Evolutionary conservation across 2,888 invertebrate genomes (phyloP).

Genomic region (Strigamia crassipes): DNA sequence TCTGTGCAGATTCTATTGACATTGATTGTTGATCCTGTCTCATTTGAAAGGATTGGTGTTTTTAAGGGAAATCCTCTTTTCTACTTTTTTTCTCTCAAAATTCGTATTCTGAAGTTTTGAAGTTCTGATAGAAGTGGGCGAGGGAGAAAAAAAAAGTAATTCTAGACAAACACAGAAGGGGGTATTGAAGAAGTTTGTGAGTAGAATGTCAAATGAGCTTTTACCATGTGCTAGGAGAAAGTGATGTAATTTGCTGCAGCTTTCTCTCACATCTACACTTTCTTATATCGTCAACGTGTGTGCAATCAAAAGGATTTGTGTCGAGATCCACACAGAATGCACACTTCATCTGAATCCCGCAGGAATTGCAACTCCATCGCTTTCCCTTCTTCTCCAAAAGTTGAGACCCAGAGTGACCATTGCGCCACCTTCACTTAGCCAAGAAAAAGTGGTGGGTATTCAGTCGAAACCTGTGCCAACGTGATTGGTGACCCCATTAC

Average conservation of each 20-base stretch:
- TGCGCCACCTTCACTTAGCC: slow-evolving; percentile 20
- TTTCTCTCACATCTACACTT: slow-evolving; percentile 16
- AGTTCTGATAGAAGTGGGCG: not conserved
- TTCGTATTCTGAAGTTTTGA: not conserved
- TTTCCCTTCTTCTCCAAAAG: not conserved
- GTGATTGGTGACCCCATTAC: slow-evolving; percentile 19
- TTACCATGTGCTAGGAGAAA: not conserved
- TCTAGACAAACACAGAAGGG: slow-evolving; percentile 1
- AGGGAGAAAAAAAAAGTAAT: not conserved
- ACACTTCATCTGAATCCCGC: not conserved
- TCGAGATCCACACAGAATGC: slow-evolving; percentile 10
- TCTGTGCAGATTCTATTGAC: too few species aligned
- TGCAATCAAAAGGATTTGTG: slow-evolving; percentile 21
- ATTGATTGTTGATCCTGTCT: too few species aligned
- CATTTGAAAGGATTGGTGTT: too few species aligned
- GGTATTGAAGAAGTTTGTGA: not conserved
- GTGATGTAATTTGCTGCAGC: slow-evolving; percentile 16
- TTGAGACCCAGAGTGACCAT: not conserved
- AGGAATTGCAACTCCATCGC: slow-evolving; percentile 11
- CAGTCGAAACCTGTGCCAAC: slow-evolving; percentile 3
- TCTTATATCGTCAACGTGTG: slow-evolving; percentile 16
- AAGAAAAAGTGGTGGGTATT: slow-evolving; percentile 25
- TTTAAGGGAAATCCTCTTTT: not conserved
- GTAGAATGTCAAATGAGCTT: slow-evolving; percentile 10
- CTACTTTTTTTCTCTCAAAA: not conserved